Evolutionary conservation across 2,797 vertebrate genomes (phyloP), one percentile per base, ranked within the genome.

Genomic region (Anguilla megastoma): DNA sequence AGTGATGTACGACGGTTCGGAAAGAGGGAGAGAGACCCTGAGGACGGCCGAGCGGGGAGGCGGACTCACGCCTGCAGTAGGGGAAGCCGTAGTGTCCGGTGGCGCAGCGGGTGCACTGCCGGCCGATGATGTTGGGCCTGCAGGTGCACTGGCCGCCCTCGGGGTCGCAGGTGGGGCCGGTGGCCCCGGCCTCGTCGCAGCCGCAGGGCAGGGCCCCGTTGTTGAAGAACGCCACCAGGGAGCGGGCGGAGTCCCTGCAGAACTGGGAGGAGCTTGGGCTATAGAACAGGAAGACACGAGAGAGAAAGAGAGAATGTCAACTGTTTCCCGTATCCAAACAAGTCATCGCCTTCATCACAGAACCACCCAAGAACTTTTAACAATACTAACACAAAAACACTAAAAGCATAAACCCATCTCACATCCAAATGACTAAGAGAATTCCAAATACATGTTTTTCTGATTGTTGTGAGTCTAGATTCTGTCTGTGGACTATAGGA

Each of bases 61-160:
- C 36, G 10, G 52, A 96, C 98, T 97, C 91, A 99, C 98, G 86
- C 91, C 92, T 97, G 95, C 98, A 99, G 92, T 94, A 95, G 0
- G 98, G 98, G 92, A 99, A 99, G 90, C 98, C 97, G 0, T 97
- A 99, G 94, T 96, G 97, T 89, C 98, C 97, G 0, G 95, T 97
- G 3, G 92, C 95, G 90, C 98, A 99, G n/a, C 93, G 96, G 60
- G 94, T 97, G 90, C 98, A 99, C 88, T 86, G 96, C 18, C 95
- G 96, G 2, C 98, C 98, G 0, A 98, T 96, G 88, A 98, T 74
- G 0, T 97, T 93, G 10, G 93, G 94, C 86, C 91, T 95, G 95
- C 98, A 99, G 0, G 33, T 82, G 91, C 98, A 99, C 90, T 98
- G 98, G 86, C 98, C 98, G 2, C 97, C 98, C 45, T 91, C 50